These are phyloP conservation scores for Microtus pennsylvanicus DNA, from an alignment of 2,113 vertebrate species.

Conservation along the genomic window DNA sequence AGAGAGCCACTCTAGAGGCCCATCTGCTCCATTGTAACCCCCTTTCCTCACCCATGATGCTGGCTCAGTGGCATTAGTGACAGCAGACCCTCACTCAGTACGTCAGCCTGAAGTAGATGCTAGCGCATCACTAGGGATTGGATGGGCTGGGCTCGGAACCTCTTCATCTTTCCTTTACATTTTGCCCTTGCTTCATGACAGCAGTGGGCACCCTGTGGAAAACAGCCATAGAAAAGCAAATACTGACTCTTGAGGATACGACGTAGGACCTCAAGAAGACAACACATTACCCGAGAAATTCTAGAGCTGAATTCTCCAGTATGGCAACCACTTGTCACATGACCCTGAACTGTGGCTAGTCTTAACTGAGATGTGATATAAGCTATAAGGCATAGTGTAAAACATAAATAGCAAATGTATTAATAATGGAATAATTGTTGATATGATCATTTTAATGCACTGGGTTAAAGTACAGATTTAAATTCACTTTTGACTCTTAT, in stretches of 20 bases:
- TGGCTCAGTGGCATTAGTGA: background rate
- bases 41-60: background rate
- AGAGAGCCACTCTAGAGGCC: background rate
- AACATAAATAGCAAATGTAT: background rate
- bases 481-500: background rate
- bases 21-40: background rate
- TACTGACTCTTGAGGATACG: background rate
- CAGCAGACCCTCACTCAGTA: background rate
- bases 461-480: background rate
- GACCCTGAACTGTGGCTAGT: background rate
- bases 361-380: background rate
- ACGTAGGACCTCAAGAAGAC: background rate
- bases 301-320: background rate
- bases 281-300: background rate
- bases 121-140: background rate
- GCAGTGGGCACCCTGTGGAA: background rate
- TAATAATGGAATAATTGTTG: no score
- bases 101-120: background rate
- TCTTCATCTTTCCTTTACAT: background rate
- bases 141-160: no score
- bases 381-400: background rate
- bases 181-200: background rate
- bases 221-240: background rate
- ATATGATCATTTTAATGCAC: background rate
- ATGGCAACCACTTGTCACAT: background rate